Conservation (phyloP, 2,888 invertebrate genomes). For the Calephelis perditalis region DNA sequence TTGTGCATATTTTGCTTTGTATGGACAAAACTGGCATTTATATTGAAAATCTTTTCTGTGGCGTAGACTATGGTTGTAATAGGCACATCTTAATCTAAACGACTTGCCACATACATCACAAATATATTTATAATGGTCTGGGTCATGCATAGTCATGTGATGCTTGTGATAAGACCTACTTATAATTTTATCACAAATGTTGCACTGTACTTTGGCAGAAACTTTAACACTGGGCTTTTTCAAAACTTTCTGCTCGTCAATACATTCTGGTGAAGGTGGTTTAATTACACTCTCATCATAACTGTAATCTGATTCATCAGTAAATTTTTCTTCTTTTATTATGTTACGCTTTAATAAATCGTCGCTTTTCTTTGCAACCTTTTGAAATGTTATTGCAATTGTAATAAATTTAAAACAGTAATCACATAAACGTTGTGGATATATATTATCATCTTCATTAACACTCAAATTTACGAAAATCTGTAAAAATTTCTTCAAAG, state of each 20-base stretch:
- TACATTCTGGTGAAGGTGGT: neutral
- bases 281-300: conserved; percentile 28
- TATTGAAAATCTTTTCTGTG: conserved; percentile 39
- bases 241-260: conserved; percentile 2
- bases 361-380: conserved; percentile 45
- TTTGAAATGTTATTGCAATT: conserved; percentile 47
- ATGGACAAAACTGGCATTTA: conserved; percentile 44
- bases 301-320: conserved; percentile 23
- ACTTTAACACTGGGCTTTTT: conserved; percentile 24
- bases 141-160: conserved; percentile 42
- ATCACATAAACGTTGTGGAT: conserved; percentile 49
- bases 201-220: conserved; percentile 37
- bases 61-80: conserved; percentile 40
- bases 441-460: conserved; percentile 38
- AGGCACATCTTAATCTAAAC: conserved; percentile 40
- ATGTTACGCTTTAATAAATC: conserved; percentile 41
- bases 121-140: conserved; percentile 39
- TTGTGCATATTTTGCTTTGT: conserved; percentile 37
- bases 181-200: conserved; percentile 39
- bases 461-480: conserved; percentile 43
- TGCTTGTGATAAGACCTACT: conserved; percentile 39
- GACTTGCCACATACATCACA: conserved; percentile 44
- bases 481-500: conserved; percentile 42
- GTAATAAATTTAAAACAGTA: conserved; percentile 48
- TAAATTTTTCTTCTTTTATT: conserved; percentile 25